phyloP scores from a whole-genome alignment of 37 sponge, comb jelly and placozoan genomes.

The Geodia barretti region DNA sequence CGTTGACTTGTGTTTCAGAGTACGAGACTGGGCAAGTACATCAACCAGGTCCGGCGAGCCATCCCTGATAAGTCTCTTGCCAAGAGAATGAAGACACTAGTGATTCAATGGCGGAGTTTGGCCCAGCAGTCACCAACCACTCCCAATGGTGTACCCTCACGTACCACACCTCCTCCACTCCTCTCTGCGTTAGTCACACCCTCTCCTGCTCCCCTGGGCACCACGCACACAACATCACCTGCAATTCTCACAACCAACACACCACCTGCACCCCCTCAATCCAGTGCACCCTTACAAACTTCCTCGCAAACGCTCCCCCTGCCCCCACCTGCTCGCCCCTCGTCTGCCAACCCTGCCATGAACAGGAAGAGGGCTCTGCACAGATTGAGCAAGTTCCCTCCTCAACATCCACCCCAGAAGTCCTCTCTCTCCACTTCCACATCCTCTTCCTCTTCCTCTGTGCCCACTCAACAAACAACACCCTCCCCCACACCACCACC shows the following conservation, averaged over 20 bases:
- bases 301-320: not conserved
- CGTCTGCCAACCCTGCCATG: not conserved
- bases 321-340: not conserved
- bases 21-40: constrained; percentile 66
- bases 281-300: not conserved
- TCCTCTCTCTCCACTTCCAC: too few relatives aligned
- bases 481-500: constrained; percentile 1
- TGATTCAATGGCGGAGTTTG: constrained; percentile 76
- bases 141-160: constrained; percentile 22
- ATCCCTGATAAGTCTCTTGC: constrained; percentile 48
- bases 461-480: not conserved
- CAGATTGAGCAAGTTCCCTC: not conserved
- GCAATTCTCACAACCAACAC: not conserved
- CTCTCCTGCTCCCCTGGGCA: not conserved
- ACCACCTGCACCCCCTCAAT: not conserved
- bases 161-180: not conserved
- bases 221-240: not conserved
- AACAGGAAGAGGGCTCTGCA: too few relatives aligned
- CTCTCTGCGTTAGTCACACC: constrained; percentile 2
- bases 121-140: constrained; percentile 3
- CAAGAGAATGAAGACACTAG: constrained; percentile 68
- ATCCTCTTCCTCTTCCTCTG: not conserved
- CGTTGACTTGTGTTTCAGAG: constrained; percentile 12
- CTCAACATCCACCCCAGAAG: not conserved
- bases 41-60: constrained; percentile 62